Base-by-base conservation (phyloP, 2,797 vertebrate genomes). In the Tauraco hartlaubi region DNA sequence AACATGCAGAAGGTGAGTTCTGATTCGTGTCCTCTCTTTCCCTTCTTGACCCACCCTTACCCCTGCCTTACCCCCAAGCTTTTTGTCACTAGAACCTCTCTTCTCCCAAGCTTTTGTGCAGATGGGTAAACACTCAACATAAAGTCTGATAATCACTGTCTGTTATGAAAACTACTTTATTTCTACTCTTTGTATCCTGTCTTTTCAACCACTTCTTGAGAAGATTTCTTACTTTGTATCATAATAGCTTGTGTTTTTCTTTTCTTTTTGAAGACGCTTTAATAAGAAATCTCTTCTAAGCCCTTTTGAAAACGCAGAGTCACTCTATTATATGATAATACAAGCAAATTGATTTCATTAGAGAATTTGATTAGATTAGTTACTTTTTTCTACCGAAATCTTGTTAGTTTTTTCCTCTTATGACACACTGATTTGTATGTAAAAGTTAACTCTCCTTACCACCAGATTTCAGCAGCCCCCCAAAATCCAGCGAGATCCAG, bases 1-100 rank as follows among this genome's bases (percentile, higher is more conserved):
- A 98, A 98, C 52, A 98, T 99, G 95, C 97, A 98, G 37, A 97
- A 99, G 98, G 99, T 99, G 98, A 97, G 98, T 97, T 94, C 85
- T 94, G 73, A 16, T 9, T 35, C 13, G 19, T 25, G 14, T 79
- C 23, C 22, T 66, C 12, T 28, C 4, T 59, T 84, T 75, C 16
- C 10, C 13, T 71, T 69, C 68, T 80, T 29, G 3, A 52, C 6
- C 12, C 12, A 17, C 31, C 31, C 18, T 75, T 55, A n/a, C 4
- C 10, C 17, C 5, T 73, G 20, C 17, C 17, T 83, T 90, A 62
- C 8, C 13, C 5, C 8, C 35, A 26, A 23, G 5, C 3, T 17
- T 92, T 68, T 88, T 67, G 12, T 20, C 10, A 21, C 28, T 0
- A 49, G 20, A 83, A 13, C 39, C 7, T 85, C 28, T 79, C 8